Conservation (phyloP, 2,113 vertebrate species). For the Anseranas semipalmata region DNA sequence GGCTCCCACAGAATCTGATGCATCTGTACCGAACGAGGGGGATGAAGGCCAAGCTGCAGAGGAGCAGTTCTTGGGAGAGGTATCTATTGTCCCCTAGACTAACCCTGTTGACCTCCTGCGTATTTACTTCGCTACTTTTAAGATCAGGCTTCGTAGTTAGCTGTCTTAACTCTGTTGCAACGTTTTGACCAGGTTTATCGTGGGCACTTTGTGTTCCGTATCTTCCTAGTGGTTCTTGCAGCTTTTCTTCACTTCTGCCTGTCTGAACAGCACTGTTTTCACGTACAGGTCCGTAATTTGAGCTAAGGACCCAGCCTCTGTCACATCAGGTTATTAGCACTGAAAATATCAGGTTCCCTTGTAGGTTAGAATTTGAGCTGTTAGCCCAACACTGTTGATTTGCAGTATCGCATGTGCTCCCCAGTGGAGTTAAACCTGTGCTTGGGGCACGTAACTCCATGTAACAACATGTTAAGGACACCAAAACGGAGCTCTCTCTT, state of each 20-base stretch:
- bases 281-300: not conserved
- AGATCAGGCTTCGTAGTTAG: not conserved
- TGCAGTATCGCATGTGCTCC: not conserved
- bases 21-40: slow-evolving; percentile 55
- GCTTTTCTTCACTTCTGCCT: not conserved
- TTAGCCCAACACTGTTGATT: not conserved
- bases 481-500: not conserved
- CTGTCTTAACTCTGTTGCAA: not conserved
- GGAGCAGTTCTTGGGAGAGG: slow-evolving; percentile 83
- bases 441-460: not conserved
- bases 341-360: not conserved
- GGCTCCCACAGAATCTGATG: slow-evolving; percentile 74
- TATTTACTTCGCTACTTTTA: not conserved
- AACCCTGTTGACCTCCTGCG: not conserved
- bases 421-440: not conserved
- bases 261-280: not conserved
- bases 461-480: not conserved
- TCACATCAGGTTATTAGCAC: not conserved
- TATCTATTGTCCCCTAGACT: slow-evolving; percentile 64
- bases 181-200: not conserved
- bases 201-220: not conserved
- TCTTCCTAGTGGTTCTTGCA: not conserved
- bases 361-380: not conserved
- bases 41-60: slow-evolving; percentile 70
- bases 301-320: not conserved